These are phyloP conservation scores for Anhinga anhinga DNA, from an alignment of 2,113 vertebrate species.

Conservation along the genomic window DNA sequence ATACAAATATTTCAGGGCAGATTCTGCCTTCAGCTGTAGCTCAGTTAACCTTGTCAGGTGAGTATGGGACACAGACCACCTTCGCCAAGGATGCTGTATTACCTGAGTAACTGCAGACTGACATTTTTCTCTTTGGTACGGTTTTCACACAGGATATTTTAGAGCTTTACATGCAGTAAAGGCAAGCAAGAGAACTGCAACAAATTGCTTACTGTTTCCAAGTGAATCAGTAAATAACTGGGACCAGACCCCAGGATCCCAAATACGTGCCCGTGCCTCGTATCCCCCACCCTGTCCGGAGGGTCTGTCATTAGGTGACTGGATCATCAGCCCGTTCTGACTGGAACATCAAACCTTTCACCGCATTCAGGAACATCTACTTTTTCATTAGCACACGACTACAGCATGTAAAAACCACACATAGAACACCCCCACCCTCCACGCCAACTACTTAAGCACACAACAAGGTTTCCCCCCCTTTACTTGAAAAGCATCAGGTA, in stretches of 20 bases:
- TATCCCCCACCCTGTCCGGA: neutral
- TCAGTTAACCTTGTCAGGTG: neutral
- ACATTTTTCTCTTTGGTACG: neutral
- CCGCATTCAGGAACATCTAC: neutral
- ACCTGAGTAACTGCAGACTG: neutral
- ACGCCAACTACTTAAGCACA: neutral
- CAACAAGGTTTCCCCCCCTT: neutral
- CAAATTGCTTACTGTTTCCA: neutral
- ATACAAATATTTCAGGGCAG: neutral
- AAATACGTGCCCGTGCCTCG: neutral
- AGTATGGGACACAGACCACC: too few relatives aligned
- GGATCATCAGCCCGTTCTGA: neutral
- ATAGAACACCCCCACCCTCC: neutral
- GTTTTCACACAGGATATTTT: neutral
- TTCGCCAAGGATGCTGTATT: neutral
- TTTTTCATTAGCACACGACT: neutral
- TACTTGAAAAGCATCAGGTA: neutral
- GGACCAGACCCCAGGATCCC: neutral
- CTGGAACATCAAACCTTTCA: neutral
- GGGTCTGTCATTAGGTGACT: neutral
- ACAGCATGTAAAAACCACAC: neutral
- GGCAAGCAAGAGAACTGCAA: neutral
- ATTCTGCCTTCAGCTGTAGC: neutral
- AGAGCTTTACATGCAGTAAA: neutral
- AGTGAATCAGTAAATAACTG: neutral